phyloP scores from a whole-genome alignment of 2,113 vertebrate species.

The Aleadryas rufinucha region DNA sequence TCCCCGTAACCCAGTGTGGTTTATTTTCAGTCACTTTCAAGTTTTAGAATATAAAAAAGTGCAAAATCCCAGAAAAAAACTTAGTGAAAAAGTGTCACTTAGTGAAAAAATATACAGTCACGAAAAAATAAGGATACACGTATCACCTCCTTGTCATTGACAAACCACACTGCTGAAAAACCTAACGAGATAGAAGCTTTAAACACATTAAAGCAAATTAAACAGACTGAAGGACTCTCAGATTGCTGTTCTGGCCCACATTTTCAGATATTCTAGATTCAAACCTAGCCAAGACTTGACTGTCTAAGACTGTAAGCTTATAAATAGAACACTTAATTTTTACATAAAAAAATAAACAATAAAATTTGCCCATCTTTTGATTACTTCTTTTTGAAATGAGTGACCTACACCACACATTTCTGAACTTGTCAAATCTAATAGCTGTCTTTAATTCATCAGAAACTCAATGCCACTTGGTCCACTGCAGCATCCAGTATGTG shows the following conservation, averaged over 20 bases:
- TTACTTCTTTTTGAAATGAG: neutral
- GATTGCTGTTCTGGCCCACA: neutral
- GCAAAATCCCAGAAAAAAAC: neutral
- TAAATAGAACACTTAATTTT: neutral
- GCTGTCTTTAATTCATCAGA: neutral
- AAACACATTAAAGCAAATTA: neutral
- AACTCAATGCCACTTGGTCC: neutral
- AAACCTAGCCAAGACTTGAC: neutral
- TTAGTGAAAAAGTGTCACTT: neutral
- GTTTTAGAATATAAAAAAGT: neutral
- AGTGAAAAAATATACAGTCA: neutral
- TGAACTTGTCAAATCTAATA: neutral
- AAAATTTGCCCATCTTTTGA: neutral
- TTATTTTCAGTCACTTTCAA: constrained; percentile 31
- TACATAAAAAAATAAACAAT: neutral
- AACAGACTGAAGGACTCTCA: neutral
- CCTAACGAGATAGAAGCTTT: neutral
- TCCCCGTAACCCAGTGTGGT: neutral
- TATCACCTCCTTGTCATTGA: neutral
- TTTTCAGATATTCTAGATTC: neutral
- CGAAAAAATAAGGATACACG: neutral
- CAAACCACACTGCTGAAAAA: neutral
- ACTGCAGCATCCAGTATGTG: neutral
- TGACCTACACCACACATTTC: neutral
- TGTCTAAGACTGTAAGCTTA: neutral